Evolutionary conservation across 2,113 vertebrate species (phyloP), one percentile per base, ranked within the genome.

Genomic region (Progne subis): DNA sequence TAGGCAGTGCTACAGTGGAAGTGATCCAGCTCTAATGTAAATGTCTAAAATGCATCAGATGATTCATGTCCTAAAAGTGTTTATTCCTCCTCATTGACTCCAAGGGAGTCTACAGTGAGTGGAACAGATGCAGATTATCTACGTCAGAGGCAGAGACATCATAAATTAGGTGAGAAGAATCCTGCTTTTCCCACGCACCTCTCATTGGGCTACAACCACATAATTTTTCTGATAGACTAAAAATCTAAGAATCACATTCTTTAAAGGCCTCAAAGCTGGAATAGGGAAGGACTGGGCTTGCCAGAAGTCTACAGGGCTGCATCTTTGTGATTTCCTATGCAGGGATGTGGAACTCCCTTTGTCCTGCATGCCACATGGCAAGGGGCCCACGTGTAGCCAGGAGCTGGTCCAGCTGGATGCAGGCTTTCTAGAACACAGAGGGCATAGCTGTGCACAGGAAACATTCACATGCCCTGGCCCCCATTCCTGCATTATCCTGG

Each of bases 11-110:
- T 81, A 86, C 68, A 92, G 77, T 95, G 92, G 77, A 94, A 96
- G 81, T 68, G 56, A 86, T 92, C 94, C 95, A 96, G 82, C 65
- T 93, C 65, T 60, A 94, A 97, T 97, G 82, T 91, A 92, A 96
- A 97, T 90, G 94, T 94, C 96, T 93, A 70, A 90, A 96, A 97
- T 56, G 72, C 69, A 93, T 93, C 47, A 47, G 92, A 97, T 96
- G 86, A 97, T 86, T 96, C 95, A 96, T 94, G 94, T 75, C 94
- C 88, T 92, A 68, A 53, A 97, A 92, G 76, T 95, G 83, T 95
- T 95, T 95, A 94, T 96, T 81, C 76, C 86, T 92, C 64, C 64
- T 94, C 83, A 84, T 64, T 93, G 88, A 97, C 52, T 97, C 94
- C 82, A 85, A 86, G 60, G 46, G 82, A 95, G 41, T 44, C 87